phyloP scores from a whole-genome alignment of 2,797 vertebrate genomes.

The Tolypeutes matacus region DNA sequence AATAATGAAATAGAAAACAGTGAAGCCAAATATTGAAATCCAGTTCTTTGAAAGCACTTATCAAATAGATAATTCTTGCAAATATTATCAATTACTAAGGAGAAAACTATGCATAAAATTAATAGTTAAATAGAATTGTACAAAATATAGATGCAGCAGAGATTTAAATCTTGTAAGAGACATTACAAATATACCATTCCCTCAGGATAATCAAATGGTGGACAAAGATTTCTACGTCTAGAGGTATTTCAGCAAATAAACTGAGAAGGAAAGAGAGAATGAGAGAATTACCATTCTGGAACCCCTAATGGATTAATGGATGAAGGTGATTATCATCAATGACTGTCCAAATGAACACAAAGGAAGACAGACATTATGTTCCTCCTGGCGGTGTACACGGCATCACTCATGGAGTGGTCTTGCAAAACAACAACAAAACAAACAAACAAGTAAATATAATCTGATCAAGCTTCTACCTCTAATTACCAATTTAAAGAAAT shows the following conservation, averaged over 20 bases:
- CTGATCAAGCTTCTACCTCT: neutral
- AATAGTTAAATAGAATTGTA: conserved; percentile 21
- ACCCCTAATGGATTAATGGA: neutral
- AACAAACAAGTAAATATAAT: neutral
- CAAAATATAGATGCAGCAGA: neutral
- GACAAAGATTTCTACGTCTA: neutral
- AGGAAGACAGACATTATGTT: neutral
- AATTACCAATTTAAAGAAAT: conserved; percentile 1
- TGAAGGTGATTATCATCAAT: neutral
- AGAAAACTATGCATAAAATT: neutral
- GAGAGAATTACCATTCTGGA: neutral
- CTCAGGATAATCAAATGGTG: neutral
- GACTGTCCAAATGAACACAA: neutral
- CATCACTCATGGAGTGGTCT: neutral
- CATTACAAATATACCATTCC: neutral
- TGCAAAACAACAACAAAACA: neutral
- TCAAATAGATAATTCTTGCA: neutral
- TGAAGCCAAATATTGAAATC: neutral
- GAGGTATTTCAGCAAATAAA: neutral
- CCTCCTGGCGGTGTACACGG: neutral
- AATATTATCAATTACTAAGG: conserved; percentile 22
- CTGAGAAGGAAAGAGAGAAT: neutral
- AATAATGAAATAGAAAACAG: conserved; percentile 11
- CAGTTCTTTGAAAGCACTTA: neutral
- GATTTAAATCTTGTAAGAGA: neutral